Evolutionary conservation across 2,888 invertebrate genomes (phyloP), one percentile per base, ranked within the genome.

Genomic region (Temnothorax unifasciatus): DNA sequence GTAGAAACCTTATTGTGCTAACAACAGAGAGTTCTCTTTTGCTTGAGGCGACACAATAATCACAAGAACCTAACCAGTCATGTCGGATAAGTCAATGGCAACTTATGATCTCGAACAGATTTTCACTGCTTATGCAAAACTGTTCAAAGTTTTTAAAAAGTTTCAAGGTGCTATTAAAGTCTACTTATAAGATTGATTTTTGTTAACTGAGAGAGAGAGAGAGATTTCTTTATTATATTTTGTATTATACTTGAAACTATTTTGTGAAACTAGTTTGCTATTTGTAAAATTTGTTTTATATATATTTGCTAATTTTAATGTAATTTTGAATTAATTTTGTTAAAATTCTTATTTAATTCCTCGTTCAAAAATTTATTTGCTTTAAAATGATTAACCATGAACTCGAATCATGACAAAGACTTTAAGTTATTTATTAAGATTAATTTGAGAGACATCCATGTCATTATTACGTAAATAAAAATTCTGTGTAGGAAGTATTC

Each of bases 401-500:
- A 18, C 2, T 74, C 25, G 5, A 41, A 57, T 73, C 13, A 15
- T 21, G 18, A 74, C 3, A 11, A 54, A 25, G 21, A 69, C 15
- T 50, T 50, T 9, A 61, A 61, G 34, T 25, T 5, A 21, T 41
- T 54, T 3, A 73, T 73, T 41, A 44, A 74, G 18, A 15, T 2
- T 41, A 29, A 73, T 73, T 44, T 0, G 59, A 18, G 25, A 8
- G 5, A 18, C 9, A 57, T 74, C 18, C 29, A 59, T 64, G 25
- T 25, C 29, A 25, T 44, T 66, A 3, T 44, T 64, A 52, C 29
- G 41, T 13, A 74, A 77, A 64, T 50, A 44, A 52, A 50, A 66
- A 59, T 13, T 68, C 13, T 41, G 54, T 59, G 25, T 83, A 85
- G 74, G 68, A 85, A 87, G 73, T 44, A n/a, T 84, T 41, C 59